Base-by-base conservation (phyloP, 1,140 invertebrate genomes). In the Drosophila trapezifrons region DNA sequence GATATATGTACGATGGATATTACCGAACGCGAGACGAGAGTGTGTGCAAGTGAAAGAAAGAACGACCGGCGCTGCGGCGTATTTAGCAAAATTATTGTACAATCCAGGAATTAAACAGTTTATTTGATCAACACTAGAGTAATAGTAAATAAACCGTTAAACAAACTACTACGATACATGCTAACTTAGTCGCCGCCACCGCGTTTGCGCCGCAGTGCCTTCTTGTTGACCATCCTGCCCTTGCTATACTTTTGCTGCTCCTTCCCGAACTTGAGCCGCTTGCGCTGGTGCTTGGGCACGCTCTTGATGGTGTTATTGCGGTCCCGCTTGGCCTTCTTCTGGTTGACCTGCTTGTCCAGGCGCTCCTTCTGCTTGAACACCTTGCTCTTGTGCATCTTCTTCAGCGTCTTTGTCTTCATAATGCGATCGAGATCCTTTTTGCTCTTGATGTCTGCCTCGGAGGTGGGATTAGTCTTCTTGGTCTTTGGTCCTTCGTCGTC, bases 331-430 rank as follows among this genome's bases (percentile, higher is more conserved):
- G 93, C 93, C 76, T 93, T 94, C 86, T 95, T 95, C 63, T 93
- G 94, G 79, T 95, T 95, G 78, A 94, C 93, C 42, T 93, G 85
- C 69, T 93, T 93, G 49, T 96, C 95, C 4, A 96, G 82, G 89
- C 94, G 95, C 73, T 94, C 94, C 80, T 96, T 96, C 86, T 93
- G 94, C 92, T 96, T 94, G 89, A 96, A 96, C 4, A 94, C 93
- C 93, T 95, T 96, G 84, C 95, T 96, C 65, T 95, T 95, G 82
- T 95, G 93, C 9, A 96, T 92, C 85, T 94, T 94, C 73, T 95
- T 95, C 7, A 94, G 93, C 1, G 95, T 94, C 86, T 95, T 94
- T 56, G 94, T 94, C 77, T 95, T 96, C 37, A 96, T 93, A 69
- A 94, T 92, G 82, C 92, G 94, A 69, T 95, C 95, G 3, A 96